phyloP scores from a whole-genome alignment of 2,888 invertebrate species.

The Busseola fusca region DNA sequence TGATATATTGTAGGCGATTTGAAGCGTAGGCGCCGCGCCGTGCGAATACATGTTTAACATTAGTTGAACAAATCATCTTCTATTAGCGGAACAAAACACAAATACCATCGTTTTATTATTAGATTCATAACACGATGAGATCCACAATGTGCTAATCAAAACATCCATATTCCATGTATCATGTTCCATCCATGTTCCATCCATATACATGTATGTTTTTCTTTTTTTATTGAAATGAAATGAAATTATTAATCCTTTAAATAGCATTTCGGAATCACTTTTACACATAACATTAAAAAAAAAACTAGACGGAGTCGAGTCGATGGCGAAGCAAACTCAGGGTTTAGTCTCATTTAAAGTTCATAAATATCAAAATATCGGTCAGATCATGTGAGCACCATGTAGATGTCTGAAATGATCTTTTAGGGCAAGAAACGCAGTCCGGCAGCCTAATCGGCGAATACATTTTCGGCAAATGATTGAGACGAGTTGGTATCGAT shows the following conservation, averaged over 20 bases:
- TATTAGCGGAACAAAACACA: constrained; percentile 12
- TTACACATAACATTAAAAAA: background rate
- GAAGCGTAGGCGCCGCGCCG: constrained; percentile 41
- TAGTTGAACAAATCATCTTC: constrained; percentile 26
- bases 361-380: background rate
- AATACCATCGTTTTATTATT: constrained; percentile 9
- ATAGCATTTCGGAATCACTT: background rate
- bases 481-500: too few relatives aligned
- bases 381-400: background rate
- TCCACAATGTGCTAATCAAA: constrained; percentile 27
- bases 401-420: background rate
- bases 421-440: background rate
- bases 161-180: background rate
- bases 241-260: background rate
- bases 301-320: too few relatives aligned
- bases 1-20: constrained; percentile 35
- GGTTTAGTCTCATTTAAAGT: background rate
- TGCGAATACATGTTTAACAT: constrained; percentile 14
- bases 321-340: background rate
- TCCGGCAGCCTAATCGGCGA: too few relatives aligned
- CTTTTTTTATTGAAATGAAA: background rate
- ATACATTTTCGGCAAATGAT: too few relatives aligned
- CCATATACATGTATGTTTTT: background rate
- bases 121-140: constrained; percentile 28
- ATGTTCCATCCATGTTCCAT: too few relatives aligned